phyloP scores from a whole-genome alignment of 2,888 invertebrate genomes.

The Microctonus brassicae region DNA sequence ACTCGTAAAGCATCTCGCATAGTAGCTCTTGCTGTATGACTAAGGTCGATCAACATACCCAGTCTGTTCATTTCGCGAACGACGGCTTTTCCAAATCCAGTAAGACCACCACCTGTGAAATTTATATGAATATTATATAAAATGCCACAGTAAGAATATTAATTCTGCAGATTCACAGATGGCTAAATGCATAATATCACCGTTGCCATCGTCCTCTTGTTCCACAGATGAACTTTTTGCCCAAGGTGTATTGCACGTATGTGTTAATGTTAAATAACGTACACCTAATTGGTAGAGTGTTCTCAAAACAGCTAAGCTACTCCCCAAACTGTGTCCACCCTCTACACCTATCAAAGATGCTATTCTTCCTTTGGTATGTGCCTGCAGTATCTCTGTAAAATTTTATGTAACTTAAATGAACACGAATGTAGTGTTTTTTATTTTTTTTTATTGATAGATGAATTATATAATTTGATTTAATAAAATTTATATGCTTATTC shows the following conservation, averaged over 20 bases:
- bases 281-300: conserved; percentile 92
- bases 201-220: conserved; percentile 59
- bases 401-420: conserved; percentile 12
- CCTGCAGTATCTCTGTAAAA: conserved; percentile 76
- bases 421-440: too few relatives aligned
- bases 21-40: conserved; percentile 88
- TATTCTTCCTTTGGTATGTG: conserved; percentile 80
- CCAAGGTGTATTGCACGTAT: conserved; percentile 90
- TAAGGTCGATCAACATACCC: conserved; percentile 93
- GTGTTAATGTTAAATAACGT: conserved; percentile 85
- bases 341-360: conserved; percentile 92
- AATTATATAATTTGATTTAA: too few relatives aligned
- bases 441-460: too few relatives aligned
- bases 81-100: conserved; percentile 75
- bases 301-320: conserved; percentile 87
- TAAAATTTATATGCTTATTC: too few relatives aligned
- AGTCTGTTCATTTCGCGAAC: conserved; percentile 94
- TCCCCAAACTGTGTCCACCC: conserved; percentile 92
- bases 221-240: conserved; percentile 65
- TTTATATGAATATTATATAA: too few relatives aligned
- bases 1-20: conserved; percentile 86
- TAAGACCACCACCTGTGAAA: conserved; percentile 60
- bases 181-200: conserved; percentile 50
- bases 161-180: conserved; percentile 5
- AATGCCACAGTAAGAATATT: background rate